A percentile compares a stretch with the other conserved stretches of the same genome.
These are phyloP conservation scores for Agapornis roseicollis DNA, from an alignment of 2,113 vertebrate species.

Conservation along the genomic window DNA sequence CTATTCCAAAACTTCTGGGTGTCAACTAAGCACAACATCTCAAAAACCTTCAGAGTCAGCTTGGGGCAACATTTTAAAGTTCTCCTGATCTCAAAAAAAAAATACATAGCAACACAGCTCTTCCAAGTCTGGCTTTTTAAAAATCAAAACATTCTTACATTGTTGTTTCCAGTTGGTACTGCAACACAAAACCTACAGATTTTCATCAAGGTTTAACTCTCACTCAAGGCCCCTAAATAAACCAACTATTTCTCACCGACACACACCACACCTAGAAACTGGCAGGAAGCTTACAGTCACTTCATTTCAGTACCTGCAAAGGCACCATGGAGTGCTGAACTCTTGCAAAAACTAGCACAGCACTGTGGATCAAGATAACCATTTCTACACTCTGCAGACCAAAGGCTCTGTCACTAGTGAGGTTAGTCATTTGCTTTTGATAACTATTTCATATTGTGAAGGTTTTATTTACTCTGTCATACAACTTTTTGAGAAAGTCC, in stretches of 20 bases:
- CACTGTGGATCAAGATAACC: background rate
- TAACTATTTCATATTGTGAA: slow-evolving; percentile 37
- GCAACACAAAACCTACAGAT: background rate
- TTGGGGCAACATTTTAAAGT: background rate
- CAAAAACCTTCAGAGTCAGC: background rate
- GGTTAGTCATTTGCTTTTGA: slow-evolving; percentile 49
- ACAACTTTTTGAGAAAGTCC: slow-evolving; percentile 24
- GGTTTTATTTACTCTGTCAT: slow-evolving; percentile 61
- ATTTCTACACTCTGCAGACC: slow-evolving; percentile 7
- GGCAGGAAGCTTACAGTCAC: background rate
- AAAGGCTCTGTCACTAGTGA: slow-evolving; percentile 26
- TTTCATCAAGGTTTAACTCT: background rate
- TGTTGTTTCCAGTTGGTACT: background rate
- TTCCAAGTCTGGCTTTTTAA: background rate
- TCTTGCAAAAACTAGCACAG: background rate
- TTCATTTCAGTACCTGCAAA: background rate
- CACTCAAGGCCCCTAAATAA: background rate
- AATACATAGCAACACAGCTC: background rate
- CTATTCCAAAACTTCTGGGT: background rate
- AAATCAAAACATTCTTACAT: fast-evolving
- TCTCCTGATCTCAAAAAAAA: background rate
- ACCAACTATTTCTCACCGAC: background rate
- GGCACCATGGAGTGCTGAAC: background rate
- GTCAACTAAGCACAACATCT: background rate
- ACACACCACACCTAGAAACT: background rate